phyloP scores from a whole-genome alignment of 2,113 vertebrate genomes.

The Gadus chalcogrammus region DNA sequence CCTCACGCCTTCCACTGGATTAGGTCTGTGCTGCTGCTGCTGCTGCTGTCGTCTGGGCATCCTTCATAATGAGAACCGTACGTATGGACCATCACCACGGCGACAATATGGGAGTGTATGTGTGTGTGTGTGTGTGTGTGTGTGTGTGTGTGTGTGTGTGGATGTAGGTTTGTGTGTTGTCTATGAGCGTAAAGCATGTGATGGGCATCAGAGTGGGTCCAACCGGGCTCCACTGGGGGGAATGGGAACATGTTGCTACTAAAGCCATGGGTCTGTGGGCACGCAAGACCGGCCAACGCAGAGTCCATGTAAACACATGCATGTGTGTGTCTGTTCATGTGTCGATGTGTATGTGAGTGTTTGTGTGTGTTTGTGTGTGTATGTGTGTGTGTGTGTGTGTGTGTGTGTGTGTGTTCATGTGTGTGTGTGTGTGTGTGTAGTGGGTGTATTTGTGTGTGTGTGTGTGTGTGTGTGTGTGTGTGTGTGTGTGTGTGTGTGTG shows the following conservation, averaged over 20 bases:
- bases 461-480: too few species aligned
- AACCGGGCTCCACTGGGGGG: neutral
- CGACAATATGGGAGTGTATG: constrained; percentile 5
- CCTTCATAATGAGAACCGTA: constrained; percentile 23
- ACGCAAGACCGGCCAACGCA: too few species aligned
- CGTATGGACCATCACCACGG: neutral
- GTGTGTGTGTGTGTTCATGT: too few species aligned
- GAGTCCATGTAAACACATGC: neutral
- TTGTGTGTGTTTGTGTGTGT: too few species aligned
- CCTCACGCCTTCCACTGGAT: constrained; percentile 33
- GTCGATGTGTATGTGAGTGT: constrained; percentile 1
- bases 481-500: too few species aligned
- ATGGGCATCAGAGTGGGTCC: neutral
- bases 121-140: neutral
- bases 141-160: constrained; percentile 4
- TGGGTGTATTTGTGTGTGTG: too few species aligned
- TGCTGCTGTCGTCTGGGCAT: constrained; percentile 18
- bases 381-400: too few species aligned
- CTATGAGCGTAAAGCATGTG: neutral
- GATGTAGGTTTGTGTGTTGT: neutral
- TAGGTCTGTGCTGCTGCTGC: constrained; percentile 17
- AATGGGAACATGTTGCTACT: neutral
- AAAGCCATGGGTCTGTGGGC: too few species aligned
- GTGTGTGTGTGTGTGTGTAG: too few species aligned
- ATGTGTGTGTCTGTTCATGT: neutral